A percentile compares a stretch with the other conserved stretches of the same genome.
Evolutionary conservation across 2,797 vertebrate species (phyloP).

Genomic region (Vireo griseus): DNA sequence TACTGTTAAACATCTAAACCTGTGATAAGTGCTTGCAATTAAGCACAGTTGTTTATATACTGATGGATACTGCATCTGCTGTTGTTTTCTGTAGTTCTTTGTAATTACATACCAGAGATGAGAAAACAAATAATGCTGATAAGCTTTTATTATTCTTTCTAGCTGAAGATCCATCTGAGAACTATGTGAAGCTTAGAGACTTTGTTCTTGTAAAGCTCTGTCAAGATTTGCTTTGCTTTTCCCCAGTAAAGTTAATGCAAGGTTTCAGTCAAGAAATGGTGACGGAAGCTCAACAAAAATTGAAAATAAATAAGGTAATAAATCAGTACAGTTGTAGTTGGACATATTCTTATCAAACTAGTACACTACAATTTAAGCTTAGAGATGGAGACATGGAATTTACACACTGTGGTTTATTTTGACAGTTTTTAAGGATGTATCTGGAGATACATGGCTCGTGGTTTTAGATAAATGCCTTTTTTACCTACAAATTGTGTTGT

Average conservation of each 20-base stretch:
- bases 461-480: background rate
- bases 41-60: background rate
- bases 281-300: constrained; percentile 86
- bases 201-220: constrained; percentile 94
- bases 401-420: background rate
- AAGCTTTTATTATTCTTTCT: background rate
- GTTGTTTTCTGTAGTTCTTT: background rate
- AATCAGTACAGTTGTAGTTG: background rate
- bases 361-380: background rate
- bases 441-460: background rate
- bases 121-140: background rate
- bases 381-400: background rate
- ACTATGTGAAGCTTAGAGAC: constrained; percentile 93
- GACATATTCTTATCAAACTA: background rate
- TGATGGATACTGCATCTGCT: background rate
- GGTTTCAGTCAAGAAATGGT: constrained; percentile 92
- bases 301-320: constrained; percentile 98
- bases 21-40: background rate
- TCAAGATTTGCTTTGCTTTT: constrained; percentile 86
- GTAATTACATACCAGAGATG: background rate
- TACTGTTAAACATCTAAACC: background rate
- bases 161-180: constrained; percentile 98
- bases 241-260: constrained; percentile 84
- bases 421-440: background rate
- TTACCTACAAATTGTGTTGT: background rate